A percentile compares a stretch with the other conserved stretches of the same genome.
Evolutionary conservation across 2,888 invertebrate species (phyloP).

Genomic region (Spatulosminthurus flaviceps): DNA sequence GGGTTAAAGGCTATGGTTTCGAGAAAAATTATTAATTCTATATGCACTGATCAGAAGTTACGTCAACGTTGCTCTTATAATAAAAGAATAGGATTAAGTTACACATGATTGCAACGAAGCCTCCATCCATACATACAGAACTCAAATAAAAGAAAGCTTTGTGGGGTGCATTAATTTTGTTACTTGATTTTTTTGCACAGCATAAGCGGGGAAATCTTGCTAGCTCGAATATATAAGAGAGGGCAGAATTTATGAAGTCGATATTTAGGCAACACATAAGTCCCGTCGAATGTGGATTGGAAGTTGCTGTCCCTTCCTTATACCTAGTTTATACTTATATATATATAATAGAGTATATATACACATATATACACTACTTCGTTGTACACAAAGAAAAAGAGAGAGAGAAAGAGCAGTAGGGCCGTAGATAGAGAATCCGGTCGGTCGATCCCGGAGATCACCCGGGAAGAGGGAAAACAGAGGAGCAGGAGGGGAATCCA

Average conservation of each 20-base stretch:
- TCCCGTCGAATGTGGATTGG: slow-evolving; percentile 40
- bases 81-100: slow-evolving; percentile 47
- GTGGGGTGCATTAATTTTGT: slow-evolving; percentile 54
- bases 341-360: slow-evolving; percentile 48
- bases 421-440: slow-evolving; percentile 54
- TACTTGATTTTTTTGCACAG: slow-evolving; percentile 49
- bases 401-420: slow-evolving; percentile 27
- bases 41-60: not conserved
- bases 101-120: slow-evolving; percentile 52
- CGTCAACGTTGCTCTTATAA: slow-evolving; percentile 10
- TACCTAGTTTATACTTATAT: slow-evolving; percentile 36
- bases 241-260: slow-evolving; percentile 52
- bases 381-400: slow-evolving; percentile 11
- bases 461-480: slow-evolving; percentile 55
- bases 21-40: slow-evolving; percentile 1
- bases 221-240: slow-evolving; percentile 34
- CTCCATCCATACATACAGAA: slow-evolving; percentile 41
- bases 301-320: slow-evolving; percentile 39
- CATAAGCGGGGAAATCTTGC: slow-evolving; percentile 41
- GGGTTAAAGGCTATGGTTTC: not conserved
- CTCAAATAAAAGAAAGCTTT: slow-evolving; percentile 48
- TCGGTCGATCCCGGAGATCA: slow-evolving; percentile 63
- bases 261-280: slow-evolving; percentile 52
- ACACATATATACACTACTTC: slow-evolving; percentile 41
- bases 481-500: slow-evolving; percentile 59